Evolutionary conservation across 2,113 vertebrate species (phyloP), one percentile per base, ranked within the genome.

Genomic region (Pontoporia blainvillei): DNA sequence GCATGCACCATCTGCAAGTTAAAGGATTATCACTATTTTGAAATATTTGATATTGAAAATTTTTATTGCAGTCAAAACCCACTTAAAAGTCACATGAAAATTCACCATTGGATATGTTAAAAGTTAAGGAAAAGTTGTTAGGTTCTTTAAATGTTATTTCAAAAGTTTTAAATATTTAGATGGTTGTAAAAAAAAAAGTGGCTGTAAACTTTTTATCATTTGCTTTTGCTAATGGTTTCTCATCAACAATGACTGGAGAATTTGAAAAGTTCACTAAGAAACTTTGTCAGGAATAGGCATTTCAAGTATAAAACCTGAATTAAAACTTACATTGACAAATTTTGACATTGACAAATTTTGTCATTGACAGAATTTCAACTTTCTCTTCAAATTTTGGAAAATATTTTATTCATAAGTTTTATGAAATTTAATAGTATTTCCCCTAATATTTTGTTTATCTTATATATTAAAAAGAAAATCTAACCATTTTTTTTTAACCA

Each of bases 151-250:
- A 84, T 64, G 57, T 79, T 79, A 79, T 87, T 84, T 81, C 39
- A 86, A 57, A 27, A 83, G 13, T 91, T 88, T 93, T 12, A 96
- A 94, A 79, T 97, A 94, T 92, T 86, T 95, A 95, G n/a, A 69
- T 78, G 31, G 5, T 49, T 88, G 21, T 62, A 49, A 61, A 44
- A 88, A 44, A 88, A 89, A 69, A 36, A 90, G 15, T 85, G 18
- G 25, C 67, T 91, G 71, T 76, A 95, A 85, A 61, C 64, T 69
- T 93, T 92, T 76, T 88, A 75, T 72, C 62, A 67, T 20, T 54
- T 62, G 17, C 54, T 78, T 93, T 86, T 72, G 17, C 2, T 14
- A 69, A 25, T 90, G 23, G n/a, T 78, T 97, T 96, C 83, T 96
- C 39, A 34, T 44, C 29, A 27, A 13, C 6, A 2, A 36, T 85